Evolutionary conservation across 2,888 invertebrate genomes (phyloP).

Genomic region (Lasioglossum villosulum): DNA sequence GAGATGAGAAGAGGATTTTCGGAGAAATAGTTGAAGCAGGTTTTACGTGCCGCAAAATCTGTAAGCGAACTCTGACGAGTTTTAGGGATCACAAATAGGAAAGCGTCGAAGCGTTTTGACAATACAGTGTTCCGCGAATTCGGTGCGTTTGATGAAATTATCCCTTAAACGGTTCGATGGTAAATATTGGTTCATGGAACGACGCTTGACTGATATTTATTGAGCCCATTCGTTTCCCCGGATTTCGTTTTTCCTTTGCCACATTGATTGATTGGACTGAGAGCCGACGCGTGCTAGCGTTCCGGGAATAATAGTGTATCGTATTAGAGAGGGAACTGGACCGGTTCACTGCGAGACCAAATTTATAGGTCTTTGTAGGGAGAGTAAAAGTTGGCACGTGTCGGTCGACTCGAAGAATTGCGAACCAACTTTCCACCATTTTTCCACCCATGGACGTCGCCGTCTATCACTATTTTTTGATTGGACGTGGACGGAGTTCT

Average conservation of each 20-base stretch:
- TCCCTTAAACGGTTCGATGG: slow-evolving; percentile 20
- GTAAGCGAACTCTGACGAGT: background rate
- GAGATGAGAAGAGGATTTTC: background rate
- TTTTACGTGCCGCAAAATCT: background rate
- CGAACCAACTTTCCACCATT: slow-evolving; percentile 3
- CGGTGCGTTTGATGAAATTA: slow-evolving; percentile 35
- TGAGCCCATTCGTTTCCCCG: slow-evolving; percentile 37
- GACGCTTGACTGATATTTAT: slow-evolving; percentile 45
- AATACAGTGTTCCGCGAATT: background rate
- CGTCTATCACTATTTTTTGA: background rate
- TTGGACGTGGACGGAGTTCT: background rate
- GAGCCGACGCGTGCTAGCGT: slow-evolving; percentile 31
- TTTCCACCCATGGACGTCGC: background rate
- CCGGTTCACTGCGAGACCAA: slow-evolving; percentile 32
- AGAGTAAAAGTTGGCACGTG: slow-evolving; percentile 23
- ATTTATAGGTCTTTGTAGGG: slow-evolving; percentile 38
- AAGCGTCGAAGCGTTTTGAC: slow-evolving; percentile 2
- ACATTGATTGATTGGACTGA: slow-evolving; percentile 39
- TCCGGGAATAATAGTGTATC: slow-evolving; percentile 49
- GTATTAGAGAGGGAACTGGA: slow-evolving; percentile 39
- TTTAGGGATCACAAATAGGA: background rate
- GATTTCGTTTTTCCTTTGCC: slow-evolving; percentile 42
- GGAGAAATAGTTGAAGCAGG: background rate
- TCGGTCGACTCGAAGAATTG: background rate
- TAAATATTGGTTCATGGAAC: slow-evolving; percentile 41